Base-by-base conservation (phyloP, 2,113 vertebrate species). In the Porphyrio hochstetteri region DNA sequence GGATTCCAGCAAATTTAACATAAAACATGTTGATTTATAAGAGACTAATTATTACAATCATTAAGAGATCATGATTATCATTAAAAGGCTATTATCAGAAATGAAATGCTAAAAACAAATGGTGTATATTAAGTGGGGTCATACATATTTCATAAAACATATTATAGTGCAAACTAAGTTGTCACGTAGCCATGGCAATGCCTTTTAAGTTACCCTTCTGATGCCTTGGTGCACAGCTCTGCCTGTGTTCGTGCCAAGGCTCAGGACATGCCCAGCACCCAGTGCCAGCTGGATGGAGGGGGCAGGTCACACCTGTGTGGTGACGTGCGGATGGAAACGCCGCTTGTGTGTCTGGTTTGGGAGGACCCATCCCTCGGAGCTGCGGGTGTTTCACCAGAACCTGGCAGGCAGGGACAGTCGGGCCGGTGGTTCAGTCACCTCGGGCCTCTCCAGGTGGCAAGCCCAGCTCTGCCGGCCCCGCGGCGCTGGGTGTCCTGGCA, bases 61-160 rank as follows among this genome's bases (percentile, higher is more conserved):
- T 95, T 93, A 65, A 3, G 56, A 95, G 72, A 86, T 59, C 86
- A 79, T 76, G 93, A 68, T 86, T 93, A 78, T 93, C 82, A 94
- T 97, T 92, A 96, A 95, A 96, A 93, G 94, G 74, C 84, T 96
- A 82, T 94, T 96, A 90, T 92, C 71, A 94, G 96, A 91, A 97
- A 92, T 83, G 76, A 69, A 95, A 86, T 81, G 76, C 85, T 96
- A 93, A 96, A 97, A 94, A 77, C 92, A 96, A 96, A 94, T 89
- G 78, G 42, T 95, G 27, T 93, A 48, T 95, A 92, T 96, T 91
- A 95, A 92, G 94, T 64, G 60, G 53, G 53, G 74, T 89, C 92
- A 94, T 93, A 48, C 90, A 96, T 88, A 94, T 93, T 97, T 94
- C 92, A 94, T 77, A 91, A 52, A 77, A 92, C 29, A 76, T 70